Percentiles rank a stretch among this genome's conserved stretches.
phyloP scores from a whole-genome alignment of 2,888 invertebrate genomes.

The Euproctis similis region DNA sequence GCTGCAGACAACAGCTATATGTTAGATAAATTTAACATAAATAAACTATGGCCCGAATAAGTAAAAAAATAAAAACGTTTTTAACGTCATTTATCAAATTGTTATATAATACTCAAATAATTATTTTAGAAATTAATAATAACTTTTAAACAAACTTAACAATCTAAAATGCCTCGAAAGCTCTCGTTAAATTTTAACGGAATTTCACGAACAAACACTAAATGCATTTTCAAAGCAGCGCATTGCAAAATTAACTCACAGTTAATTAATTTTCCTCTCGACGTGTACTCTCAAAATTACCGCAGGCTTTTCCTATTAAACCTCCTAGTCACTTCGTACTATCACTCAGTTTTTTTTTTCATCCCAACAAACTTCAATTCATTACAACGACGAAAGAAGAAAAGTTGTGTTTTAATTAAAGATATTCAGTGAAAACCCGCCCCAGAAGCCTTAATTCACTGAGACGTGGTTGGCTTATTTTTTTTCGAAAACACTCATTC shows the following conservation, averaged over 20 bases:
- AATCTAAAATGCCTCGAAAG: not conserved
- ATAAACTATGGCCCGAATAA: too few species aligned
- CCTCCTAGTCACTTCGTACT: conserved; percentile 20
- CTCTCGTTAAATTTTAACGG: conserved; percentile 7
- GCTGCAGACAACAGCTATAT: too few species aligned
- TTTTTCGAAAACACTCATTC: conserved; percentile 73
- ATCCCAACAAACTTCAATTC: conserved; percentile 54
- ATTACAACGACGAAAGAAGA: conserved; percentile 46
- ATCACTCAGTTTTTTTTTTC: conserved; percentile 32
- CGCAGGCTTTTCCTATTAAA: conserved; percentile 26
- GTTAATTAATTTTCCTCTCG: conserved; percentile 38
- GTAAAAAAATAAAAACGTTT: too few species aligned
- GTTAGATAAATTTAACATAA: too few species aligned
- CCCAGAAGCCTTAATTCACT: conserved; percentile 69
- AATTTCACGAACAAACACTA: conserved; percentile 15
- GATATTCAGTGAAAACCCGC: conserved; percentile 67
- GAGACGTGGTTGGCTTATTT: conserved; percentile 76
- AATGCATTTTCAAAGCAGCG: conserved; percentile 23
- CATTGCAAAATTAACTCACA: conserved; percentile 27
- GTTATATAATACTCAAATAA: too few species aligned
- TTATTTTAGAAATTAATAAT: too few species aligned
- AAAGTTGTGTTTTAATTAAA: conserved; percentile 71
- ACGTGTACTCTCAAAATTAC: conserved; percentile 25
- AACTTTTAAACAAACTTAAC: not conserved
- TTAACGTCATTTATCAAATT: too few species aligned